Evolutionary conservation across 2,113 vertebrate species (phyloP), one percentile per base, ranked within the genome.

Genomic region (Chrysochloris asiatica): DNA sequence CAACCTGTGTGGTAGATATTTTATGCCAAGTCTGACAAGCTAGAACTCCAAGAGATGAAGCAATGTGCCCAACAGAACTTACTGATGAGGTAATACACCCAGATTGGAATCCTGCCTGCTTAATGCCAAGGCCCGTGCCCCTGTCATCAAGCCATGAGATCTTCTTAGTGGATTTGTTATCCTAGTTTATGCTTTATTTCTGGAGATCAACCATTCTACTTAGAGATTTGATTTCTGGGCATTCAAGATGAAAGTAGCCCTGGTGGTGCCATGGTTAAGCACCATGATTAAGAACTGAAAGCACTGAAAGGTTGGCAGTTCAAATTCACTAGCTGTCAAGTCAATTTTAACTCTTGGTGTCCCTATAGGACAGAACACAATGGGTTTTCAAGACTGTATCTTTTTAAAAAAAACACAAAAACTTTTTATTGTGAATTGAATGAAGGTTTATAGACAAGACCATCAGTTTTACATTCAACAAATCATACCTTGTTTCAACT

Each of bases 61-160:
- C 24, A 2, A 38, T 30, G 19, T 69, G 33, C 67, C 38, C 43
- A 19, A 41, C 2, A 0, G 0, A 14, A 36, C 0, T 0, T 0
- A 48, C 52, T 13, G 28, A 11, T 16, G 45, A 11, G 45, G 21
- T 24, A 50, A 80, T 24, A 61, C 1, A 19, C 33, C n/a, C 16
- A 47, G 26, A 14, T 59, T 26, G 36, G 47, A 88, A 65, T 61
- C 52, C 69, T 19, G 43, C 52, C 22, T 1, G 0, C 13, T 30
- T 1, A 19, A 4, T 54, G 33, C 30, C 69, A 28, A 36, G 73
- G 56, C 30, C 48, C 19, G 3, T 0, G 22, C 3, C 36, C 14
- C 45, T 75, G 75, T 54, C 26, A 3, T 16, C 75, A 36, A 11
- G 22, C 43, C 17, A 4, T 0, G 2, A 52, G 17, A 1, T 19